Conservation (phyloP, 1,140 invertebrate species). For the Bombus pascuorum region DNA sequence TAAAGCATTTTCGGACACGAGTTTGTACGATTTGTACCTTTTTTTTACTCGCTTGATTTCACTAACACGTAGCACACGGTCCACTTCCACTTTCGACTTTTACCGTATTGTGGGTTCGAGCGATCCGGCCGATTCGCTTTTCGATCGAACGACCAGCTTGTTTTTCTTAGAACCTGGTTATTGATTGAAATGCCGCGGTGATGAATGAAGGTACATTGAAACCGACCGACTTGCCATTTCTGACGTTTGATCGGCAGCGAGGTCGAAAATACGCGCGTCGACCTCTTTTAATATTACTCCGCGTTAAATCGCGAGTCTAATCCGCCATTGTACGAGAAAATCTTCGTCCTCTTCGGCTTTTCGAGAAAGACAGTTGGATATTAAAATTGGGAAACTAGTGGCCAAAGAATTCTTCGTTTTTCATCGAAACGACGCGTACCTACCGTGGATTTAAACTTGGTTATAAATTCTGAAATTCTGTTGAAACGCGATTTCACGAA, state of each 20-base stretch:
- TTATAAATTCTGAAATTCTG: background rate
- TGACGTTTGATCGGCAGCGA: slow-evolving; percentile 1
- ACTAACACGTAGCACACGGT: background rate
- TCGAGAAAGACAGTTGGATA: too few species aligned
- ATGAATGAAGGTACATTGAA: background rate
- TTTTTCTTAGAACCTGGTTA: slow-evolving; percentile 2
- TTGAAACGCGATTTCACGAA: background rate
- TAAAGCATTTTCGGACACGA: too few species aligned
- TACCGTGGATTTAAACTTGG: background rate
- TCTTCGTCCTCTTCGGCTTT: background rate
- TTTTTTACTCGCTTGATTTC: background rate
- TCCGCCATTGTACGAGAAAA: background rate
- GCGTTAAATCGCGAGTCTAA: background rate
- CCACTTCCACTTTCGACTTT: too few species aligned
- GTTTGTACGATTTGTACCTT: too few species aligned
- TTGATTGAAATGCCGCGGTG: background rate
- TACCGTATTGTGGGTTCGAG: too few species aligned
- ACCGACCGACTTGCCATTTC: slow-evolving; percentile 7
- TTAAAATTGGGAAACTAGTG: background rate
- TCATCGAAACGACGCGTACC: too few species aligned
- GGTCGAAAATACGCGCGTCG: background rate
- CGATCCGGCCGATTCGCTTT: background rate
- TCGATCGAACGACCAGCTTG: background rate
- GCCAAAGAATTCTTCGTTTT: background rate
- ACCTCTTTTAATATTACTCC: background rate